Percentiles rank a stretch among this genome's conserved stretches.
Conservation (phyloP, 2,888 invertebrate genomes). For the Tiliacea aurago region DNA sequence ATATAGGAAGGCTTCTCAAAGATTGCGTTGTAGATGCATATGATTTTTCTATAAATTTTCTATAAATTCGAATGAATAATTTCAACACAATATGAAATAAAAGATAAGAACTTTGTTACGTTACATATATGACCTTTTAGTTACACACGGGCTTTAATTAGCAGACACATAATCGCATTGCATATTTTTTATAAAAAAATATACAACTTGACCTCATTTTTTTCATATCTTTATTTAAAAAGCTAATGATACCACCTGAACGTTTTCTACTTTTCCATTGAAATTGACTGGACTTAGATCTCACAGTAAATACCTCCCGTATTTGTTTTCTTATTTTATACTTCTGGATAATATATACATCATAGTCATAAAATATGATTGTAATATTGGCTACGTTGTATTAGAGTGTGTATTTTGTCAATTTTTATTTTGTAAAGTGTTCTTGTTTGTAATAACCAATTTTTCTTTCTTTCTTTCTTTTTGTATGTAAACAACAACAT, state of each 20-base stretch:
- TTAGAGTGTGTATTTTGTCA: too few relatives aligned
- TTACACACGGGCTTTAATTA: not conserved
- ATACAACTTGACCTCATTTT: not conserved
- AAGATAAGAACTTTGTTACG: not conserved
- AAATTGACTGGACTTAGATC: not conserved
- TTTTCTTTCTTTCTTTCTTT: too few relatives aligned
- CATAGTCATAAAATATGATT: too few relatives aligned
- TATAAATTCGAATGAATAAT: not conserved
- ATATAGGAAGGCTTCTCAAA: not conserved
- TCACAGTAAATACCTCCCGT: not conserved
- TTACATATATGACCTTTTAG: not conserved
- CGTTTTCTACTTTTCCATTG: not conserved
- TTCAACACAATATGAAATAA: not conserved
- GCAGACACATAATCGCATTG: not conserved
- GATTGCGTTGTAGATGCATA: not conserved
- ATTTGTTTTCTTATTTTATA: too few relatives aligned
- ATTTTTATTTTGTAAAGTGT: too few relatives aligned
- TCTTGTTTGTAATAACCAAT: too few relatives aligned
- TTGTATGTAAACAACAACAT: constrained; percentile 5
- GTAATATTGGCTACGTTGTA: too few relatives aligned
- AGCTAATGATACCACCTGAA: too few relatives aligned
- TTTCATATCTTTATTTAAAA: not conserved
- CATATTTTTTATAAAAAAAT: not conserved
- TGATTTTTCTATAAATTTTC: not conserved
- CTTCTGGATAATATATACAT: too few relatives aligned